Percentiles rank a stretch among this genome's conserved stretches.
Evolutionary conservation across 2,888 invertebrate species (phyloP).

Genomic region (Ormia ochracea): DNA sequence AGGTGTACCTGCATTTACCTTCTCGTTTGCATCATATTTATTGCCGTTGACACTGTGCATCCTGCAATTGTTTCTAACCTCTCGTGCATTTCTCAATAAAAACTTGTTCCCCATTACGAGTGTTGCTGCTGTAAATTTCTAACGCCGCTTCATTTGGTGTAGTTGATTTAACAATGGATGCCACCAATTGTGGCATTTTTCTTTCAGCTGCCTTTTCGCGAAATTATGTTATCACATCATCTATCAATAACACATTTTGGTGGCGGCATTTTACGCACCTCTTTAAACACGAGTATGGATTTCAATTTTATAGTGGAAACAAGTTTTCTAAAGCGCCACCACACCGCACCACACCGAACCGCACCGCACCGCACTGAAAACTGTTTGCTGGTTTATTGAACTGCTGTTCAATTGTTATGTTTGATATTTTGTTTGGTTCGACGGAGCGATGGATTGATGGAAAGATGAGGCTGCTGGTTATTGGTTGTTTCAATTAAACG

Average conservation of each 20-base stretch:
- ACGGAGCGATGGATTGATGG: not conserved
- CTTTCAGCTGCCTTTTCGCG: not conserved
- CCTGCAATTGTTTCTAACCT: not conserved
- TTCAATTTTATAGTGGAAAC: conserved; percentile 27
- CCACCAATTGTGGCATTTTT: conserved; percentile 40
- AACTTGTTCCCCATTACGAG: not conserved
- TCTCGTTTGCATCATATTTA: not conserved
- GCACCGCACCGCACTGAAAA: conserved; percentile 4
- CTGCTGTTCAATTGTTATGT: conserved; percentile 23
- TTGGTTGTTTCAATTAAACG: conserved; percentile 18
- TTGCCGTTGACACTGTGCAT: not conserved
- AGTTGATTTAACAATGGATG: conserved; percentile 31
- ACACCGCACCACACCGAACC: conserved; percentile 8
- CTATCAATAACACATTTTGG: conserved; percentile 56
- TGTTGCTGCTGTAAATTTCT: not conserved
- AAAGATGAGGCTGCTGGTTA: not conserved
- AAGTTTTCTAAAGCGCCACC: conserved; percentile 42
- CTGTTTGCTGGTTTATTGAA: conserved; percentile 46
- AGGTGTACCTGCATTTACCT: too few relatives aligned
- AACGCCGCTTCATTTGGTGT: not conserved
- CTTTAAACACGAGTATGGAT: conserved; percentile 66
- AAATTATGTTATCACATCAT: conserved; percentile 61
- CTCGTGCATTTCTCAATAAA: not conserved
- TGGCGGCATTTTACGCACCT: conserved; percentile 54
- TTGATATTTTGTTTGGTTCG: conserved; percentile 24